These are phyloP conservation scores for Sebastes trivittatus DNA, from an alignment of 2,797 vertebrate genomes.

Conservation along the genomic window DNA sequence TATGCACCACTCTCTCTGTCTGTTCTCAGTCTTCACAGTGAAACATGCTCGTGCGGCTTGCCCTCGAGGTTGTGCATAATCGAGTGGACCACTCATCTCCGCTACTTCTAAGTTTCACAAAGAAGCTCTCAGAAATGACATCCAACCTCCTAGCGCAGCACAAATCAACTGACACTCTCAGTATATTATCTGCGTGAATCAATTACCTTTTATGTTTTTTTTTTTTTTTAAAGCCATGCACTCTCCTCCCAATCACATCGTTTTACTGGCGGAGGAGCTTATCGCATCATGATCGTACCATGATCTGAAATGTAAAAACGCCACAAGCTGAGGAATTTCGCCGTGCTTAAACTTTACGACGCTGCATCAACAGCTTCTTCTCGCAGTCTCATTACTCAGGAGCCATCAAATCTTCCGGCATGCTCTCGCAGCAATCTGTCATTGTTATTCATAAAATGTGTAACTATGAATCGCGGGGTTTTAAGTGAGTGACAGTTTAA, in stretches of 20 bases:
- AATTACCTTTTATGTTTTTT: slow-evolving; percentile 33
- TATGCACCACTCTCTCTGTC: not conserved
- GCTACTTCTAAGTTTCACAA: not conserved
- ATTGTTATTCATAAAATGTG: slow-evolving; percentile 71
- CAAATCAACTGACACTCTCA: slow-evolving; percentile 7
- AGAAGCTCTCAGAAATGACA: slow-evolving; percentile 9
- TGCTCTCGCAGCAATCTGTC: slow-evolving; percentile 48
- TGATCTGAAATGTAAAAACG: slow-evolving; percentile 37
- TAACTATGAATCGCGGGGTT: slow-evolving; percentile 46
- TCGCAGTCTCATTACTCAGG: slow-evolving; percentile 54
- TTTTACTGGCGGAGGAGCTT: not conserved
- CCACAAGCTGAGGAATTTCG: slow-evolving; percentile 20
- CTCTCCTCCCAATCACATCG: slow-evolving; percentile 24
- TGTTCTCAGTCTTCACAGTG: not conserved
- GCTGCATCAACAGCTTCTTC: slow-evolving; percentile 31
- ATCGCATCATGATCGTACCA: slow-evolving; percentile 35
- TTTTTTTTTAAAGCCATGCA: slow-evolving; percentile 13
- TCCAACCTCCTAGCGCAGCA: slow-evolving; percentile 3
- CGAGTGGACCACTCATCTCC: not conserved
- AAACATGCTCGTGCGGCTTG: not conserved
- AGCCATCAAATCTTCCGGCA: slow-evolving; percentile 45
- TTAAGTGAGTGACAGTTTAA: slow-evolving; percentile 80
- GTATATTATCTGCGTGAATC: slow-evolving; percentile 28
- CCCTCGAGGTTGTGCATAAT: not conserved
- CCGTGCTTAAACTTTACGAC: slow-evolving; percentile 52